Evolutionary conservation across 2,888 invertebrate genomes (phyloP).

Genomic region (Petrolisthes manimaculis): DNA sequence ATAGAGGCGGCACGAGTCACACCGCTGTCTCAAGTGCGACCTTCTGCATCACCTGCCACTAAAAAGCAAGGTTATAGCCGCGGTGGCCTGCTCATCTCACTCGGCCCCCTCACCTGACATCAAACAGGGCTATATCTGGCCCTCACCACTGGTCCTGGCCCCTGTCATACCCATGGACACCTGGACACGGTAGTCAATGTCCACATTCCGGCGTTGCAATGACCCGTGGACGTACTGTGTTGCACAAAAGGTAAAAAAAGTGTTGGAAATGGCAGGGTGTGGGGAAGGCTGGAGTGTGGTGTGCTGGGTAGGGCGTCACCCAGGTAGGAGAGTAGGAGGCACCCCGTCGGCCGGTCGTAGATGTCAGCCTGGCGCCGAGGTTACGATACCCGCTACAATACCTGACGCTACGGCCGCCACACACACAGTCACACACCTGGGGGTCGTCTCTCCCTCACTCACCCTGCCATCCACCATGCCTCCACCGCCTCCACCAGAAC

Average conservation of each 20-base stretch:
- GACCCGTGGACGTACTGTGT: not conserved
- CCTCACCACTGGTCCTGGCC: not conserved
- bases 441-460: not conserved
- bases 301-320: constrained; percentile 35
- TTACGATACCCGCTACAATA: constrained; percentile 7
- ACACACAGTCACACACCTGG: not conserved
- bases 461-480: not conserved
- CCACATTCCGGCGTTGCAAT: not conserved
- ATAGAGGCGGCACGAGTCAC: not conserved
- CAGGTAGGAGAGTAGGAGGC: constrained; percentile 29
- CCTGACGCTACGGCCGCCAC: not conserved
- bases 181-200: constrained; percentile 3
- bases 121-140: constrained; percentile 7
- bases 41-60: constrained; percentile 11
- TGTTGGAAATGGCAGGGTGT: constrained; percentile 3
- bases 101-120: constrained; percentile 13
- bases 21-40: not conserved
- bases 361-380: constrained; percentile 34
- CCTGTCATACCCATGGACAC: not conserved
- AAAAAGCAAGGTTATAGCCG: constrained; percentile 27
- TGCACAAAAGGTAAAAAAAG: constrained; percentile 3
- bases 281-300: not conserved
- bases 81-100: not conserved
- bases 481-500: too few relatives aligned
- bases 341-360: constrained; percentile 12